A percentile compares a stretch with the other conserved stretches of the same genome.
phyloP scores from a whole-genome alignment of 1,140 invertebrate genomes.

The Caenorhabditis remanei region DNA sequence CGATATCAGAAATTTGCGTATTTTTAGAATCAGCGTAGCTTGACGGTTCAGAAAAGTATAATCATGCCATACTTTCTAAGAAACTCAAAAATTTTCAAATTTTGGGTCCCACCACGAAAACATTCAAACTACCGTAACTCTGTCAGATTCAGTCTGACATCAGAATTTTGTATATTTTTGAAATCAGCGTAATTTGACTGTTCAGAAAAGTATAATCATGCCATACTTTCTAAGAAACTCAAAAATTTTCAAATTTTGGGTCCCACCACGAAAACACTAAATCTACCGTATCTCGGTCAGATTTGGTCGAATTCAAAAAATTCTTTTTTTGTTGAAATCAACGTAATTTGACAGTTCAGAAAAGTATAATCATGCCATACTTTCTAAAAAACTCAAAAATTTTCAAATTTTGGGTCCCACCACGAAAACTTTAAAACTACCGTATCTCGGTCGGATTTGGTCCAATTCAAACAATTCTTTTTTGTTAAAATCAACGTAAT shows the following conservation, averaged over 20 bases:
- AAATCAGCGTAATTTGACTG: no score
- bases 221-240: not conserved
- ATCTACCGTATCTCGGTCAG: not conserved
- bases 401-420: no score
- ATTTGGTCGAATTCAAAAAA: not conserved
- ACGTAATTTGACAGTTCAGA: not conserved
- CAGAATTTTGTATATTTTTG: no score
- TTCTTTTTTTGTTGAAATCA: not conserved
- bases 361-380: not conserved
- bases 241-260: no score
- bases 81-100: not conserved
- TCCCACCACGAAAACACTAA: constrained; percentile 75
- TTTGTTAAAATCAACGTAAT: no score
- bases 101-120: no score
- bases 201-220: no score
- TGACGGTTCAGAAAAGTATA: not conserved
- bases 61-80: not conserved
- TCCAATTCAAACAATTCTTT: no score
- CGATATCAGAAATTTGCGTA: not conserved
- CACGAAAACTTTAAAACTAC: not conserved
- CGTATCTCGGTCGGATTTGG: no score
- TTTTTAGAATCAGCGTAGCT: not conserved
- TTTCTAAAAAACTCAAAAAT: no score
- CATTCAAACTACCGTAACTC: no score
- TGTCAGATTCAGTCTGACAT: no score